These are phyloP conservation scores for Campylorhamphus procurvoides DNA, from an alignment of 2,113 vertebrate genomes.

Conservation along the genomic window DNA sequence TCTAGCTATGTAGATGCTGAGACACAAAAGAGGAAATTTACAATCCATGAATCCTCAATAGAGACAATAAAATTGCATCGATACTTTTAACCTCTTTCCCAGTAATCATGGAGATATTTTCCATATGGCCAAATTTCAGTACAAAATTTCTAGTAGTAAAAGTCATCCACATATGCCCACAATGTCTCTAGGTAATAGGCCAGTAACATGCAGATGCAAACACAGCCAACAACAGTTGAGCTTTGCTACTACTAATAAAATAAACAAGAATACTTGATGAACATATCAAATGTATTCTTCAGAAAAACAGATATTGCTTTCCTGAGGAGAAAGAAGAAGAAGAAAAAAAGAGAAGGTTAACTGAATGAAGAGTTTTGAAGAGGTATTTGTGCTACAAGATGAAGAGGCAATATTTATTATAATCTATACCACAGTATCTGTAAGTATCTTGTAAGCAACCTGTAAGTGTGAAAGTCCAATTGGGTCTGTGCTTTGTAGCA, in stretches of 20 bases:
- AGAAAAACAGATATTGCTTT: neutral
- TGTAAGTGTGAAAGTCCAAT: neutral
- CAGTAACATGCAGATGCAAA: neutral
- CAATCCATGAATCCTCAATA: neutral
- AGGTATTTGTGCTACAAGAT: neutral
- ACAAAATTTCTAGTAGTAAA: neutral
- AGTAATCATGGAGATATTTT: neutral
- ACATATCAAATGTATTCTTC: neutral
- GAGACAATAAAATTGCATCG: neutral
- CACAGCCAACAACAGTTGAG: neutral
- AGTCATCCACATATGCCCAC: neutral
- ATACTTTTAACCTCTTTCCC: neutral
- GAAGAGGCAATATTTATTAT: neutral
- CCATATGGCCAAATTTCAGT: neutral
- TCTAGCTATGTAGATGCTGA: neutral
- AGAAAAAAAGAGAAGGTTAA: neutral
- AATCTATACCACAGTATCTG: neutral
- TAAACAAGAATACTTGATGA: neutral
- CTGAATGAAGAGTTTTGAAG: neutral
- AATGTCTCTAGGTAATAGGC: neutral
- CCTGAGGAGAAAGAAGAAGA: neutral
- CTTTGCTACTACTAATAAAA: neutral
- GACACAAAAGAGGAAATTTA: neutral
- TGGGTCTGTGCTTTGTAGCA: neutral
- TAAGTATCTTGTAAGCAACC: neutral